Evolutionary conservation across 1,140 invertebrate genomes (phyloP).

Genomic region (Pseudomyrmex dendroicus): DNA sequence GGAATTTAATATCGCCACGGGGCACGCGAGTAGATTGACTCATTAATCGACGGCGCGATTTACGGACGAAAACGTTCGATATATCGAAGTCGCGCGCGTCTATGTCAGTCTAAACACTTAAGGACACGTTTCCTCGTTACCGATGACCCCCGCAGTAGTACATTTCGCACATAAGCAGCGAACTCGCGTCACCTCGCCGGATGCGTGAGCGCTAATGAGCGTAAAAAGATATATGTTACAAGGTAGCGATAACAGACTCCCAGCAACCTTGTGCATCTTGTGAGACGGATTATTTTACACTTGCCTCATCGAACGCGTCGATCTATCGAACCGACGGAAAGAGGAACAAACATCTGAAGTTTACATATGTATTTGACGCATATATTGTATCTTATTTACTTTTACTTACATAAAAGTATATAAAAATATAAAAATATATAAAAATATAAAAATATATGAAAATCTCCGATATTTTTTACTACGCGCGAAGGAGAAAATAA

Average conservation of each 20-base stretch:
- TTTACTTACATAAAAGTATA: too few relatives aligned
- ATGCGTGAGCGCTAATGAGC: slow-evolving; percentile 53
- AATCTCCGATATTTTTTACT: slow-evolving; percentile 20
- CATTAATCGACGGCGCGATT: slow-evolving; percentile 29
- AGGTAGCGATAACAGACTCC: slow-evolving; percentile 65
- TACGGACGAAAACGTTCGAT: not conserved
- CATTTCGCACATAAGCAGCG: not conserved
- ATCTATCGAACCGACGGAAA: slow-evolving; percentile 12
- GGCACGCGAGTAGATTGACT: slow-evolving; percentile 12
- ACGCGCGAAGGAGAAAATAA: slow-evolving; percentile 14
- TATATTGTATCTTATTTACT: not conserved
- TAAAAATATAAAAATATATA: too few relatives aligned
- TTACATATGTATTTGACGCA: slow-evolving; percentile 11
- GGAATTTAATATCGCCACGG: slow-evolving; percentile 40
- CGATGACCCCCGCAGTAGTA: slow-evolving; percentile 30
- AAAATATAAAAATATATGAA: not conserved
- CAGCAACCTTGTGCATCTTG: slow-evolving; percentile 57
- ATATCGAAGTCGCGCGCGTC: slow-evolving; percentile 10
- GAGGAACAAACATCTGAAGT: not conserved
- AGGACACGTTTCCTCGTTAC: slow-evolving; percentile 60
- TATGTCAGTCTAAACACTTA: slow-evolving; percentile 34
- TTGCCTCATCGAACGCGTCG: not conserved
- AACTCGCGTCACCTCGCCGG: slow-evolving; percentile 51
- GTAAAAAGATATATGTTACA: slow-evolving; percentile 73
- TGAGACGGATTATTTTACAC: slow-evolving; percentile 55